Base-by-base conservation (phyloP, 2,113 vertebrate genomes). In the Gnathonemus echidnorhynchus region DNA sequence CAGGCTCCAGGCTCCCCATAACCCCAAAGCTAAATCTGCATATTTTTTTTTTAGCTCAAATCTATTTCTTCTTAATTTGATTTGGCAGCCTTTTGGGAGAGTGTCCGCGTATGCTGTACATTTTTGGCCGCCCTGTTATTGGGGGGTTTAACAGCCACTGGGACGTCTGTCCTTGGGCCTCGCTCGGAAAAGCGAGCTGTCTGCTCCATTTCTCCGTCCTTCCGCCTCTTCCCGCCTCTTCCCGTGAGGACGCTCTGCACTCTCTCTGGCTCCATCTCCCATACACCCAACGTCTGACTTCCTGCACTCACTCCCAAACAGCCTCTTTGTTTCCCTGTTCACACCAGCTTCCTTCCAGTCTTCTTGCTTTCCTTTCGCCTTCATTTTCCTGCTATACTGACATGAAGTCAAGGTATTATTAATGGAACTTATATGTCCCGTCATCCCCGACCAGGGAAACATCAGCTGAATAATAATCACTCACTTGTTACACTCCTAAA, bases 351-450 rank as follows among this genome's bases (percentile, higher is more conserved):
- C 35, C 93, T 91, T 90, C 87, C 90, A 48, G 91, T 52, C 50
- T 31, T 66, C 21, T 10, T 46, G 17, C 66, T n/a, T 74, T 24
- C 42, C 58, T 77, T 11, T 49, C 45, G 35, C 39, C 24, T 48
- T 77, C 19, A 39, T 90, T 48, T 53, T 50, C 1, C 70, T 27
- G 45, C 13, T 88, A 35, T 17, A 24, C 11, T 10, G 49, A 53
- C 21, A 3, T 83, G 74, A 42, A 42, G 39, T 89, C 48, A 83
- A 8, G 10, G 11, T 13, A n/a, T 77, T 88, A 35, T 77, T n/a
- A 11, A 77, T 90, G 88, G 90, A 88, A 89, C 53, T 91, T 94
- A 92, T 92, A 92, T 90, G 88, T 89, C 52, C 39, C 19, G 24
- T 1, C 39, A 27, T 48, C 80, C 3, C n/a, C 3, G 39, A 45